Conservation (phyloP, 2,888 invertebrate genomes). For the Nemurella pictetii region DNA sequence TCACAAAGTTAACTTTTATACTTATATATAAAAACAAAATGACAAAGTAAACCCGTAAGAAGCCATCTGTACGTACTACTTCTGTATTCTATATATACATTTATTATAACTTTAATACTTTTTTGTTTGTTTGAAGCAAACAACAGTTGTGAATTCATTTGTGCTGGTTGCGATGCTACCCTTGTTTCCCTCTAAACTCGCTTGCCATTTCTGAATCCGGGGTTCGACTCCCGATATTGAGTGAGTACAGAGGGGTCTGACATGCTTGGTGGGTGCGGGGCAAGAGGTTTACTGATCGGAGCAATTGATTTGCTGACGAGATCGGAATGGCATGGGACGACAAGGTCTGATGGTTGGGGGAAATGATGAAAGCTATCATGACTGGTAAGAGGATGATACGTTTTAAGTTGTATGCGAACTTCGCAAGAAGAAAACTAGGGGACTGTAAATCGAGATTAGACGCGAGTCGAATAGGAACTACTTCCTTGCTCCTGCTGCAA, state of each 20-base stretch:
- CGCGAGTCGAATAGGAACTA: background rate
- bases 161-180: background rate
- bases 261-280: background rate
- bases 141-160: background rate
- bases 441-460: background rate
- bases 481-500: background rate
- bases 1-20: background rate
- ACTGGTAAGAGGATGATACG: constrained; percentile 22
- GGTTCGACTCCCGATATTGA: background rate
- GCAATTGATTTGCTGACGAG: constrained; percentile 30
- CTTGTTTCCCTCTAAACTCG: background rate
- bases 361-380: background rate
- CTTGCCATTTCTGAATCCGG: background rate
- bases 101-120: no score
- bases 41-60: background rate
- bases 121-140: background rate
- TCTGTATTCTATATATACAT: background rate
- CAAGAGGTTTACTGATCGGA: constrained; percentile 4
- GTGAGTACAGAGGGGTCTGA: background rate
- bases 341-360: background rate
- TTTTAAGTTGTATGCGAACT: background rate
- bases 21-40: background rate
- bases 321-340: background rate
- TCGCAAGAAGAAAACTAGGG: background rate
- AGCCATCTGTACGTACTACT: background rate